Evolutionary conservation across 2,888 invertebrate species (phyloP), one percentile per base, ranked within the genome.

Genomic region (Clistopyga incitator): DNA sequence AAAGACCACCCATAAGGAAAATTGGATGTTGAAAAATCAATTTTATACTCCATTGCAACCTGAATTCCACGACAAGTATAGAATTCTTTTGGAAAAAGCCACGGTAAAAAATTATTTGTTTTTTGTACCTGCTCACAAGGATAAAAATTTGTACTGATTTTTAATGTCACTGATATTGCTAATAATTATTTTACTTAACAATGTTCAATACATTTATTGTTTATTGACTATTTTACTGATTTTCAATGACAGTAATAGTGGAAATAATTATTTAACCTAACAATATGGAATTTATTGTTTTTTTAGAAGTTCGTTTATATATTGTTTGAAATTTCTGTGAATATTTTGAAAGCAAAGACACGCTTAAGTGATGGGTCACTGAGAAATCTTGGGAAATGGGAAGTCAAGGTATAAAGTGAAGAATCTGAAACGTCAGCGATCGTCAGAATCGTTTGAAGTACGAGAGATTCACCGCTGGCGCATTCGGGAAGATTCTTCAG

Each of bases 361-460:
- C 15, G 56, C 11, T 20, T 15, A 34, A n/a, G 38, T 6, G 8
- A 34, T 34, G 23, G 3, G 3, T 18, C 10, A 23, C 3, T n/a
- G 64, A 18, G 18, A 42, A 64, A 18, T 18, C 10, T 1, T 64
- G 45, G 42, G 6, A 65, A 65, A 23, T 45, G 15, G 20, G 42
- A 56, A 42, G 56, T 8, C 23, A 71, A 42, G 2, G 10, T 15
- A 20, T 10, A 42, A 56, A 54, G 2, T 20, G 1, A 42, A 52
- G 23, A 70, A 54, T 52, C 6, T 20, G 54, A 34, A 15, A 54
- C 3, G 34, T 20, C 71, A 23, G 45, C 23, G 20, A 23, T 20
- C 38, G 20, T 54, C 61, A 61, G 42, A 38, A 42, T n/a, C 54
- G 18, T 71, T 50, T 71, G 54, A 71, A 20, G 71, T 52, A 34